Conservation (phyloP, 1,140 invertebrate genomes). For the Ridgeia piscesae region DNA sequence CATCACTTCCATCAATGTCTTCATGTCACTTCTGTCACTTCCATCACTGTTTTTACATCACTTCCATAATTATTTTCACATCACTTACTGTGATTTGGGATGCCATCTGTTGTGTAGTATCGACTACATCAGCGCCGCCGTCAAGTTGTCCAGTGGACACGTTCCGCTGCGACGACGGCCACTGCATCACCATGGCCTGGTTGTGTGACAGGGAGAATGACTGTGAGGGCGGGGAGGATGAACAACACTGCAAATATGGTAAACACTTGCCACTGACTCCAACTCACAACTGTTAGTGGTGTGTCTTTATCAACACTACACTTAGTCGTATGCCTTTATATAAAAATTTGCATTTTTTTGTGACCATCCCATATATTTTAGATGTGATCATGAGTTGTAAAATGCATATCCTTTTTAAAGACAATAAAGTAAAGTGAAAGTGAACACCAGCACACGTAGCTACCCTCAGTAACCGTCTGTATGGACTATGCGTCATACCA, state of each 20-base stretch:
- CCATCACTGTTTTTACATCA: background rate
- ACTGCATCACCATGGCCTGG: slow-evolving; percentile 72
- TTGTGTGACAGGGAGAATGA: slow-evolving; percentile 73
- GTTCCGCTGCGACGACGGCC: slow-evolving; percentile 38
- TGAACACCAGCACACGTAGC: no score
- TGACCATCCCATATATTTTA: no score
- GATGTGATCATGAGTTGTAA: no score
- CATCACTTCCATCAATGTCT: background rate
- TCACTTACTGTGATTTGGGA: background rate
- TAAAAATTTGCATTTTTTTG: no score
- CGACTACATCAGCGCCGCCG: background rate
- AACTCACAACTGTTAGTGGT: background rate
- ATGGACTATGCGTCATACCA: no score
- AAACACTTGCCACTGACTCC: background rate
- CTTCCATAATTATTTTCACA: no score
- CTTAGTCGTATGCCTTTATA: no score
- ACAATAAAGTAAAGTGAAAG: no score
- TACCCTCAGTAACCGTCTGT: no score
- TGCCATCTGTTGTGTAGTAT: background rate
- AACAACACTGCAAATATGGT: slow-evolving; percentile 58
- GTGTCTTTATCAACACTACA: no score
- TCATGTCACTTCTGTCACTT: background rate
- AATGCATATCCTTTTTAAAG: no score
- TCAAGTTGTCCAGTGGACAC: slow-evolving; percentile 29
- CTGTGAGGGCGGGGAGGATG: slow-evolving; percentile 55